Percentiles rank a stretch among this genome's conserved stretches.
Evolutionary conservation across 2,113 vertebrate species (phyloP).

Genomic region (Phodopus roborovskii): DNA sequence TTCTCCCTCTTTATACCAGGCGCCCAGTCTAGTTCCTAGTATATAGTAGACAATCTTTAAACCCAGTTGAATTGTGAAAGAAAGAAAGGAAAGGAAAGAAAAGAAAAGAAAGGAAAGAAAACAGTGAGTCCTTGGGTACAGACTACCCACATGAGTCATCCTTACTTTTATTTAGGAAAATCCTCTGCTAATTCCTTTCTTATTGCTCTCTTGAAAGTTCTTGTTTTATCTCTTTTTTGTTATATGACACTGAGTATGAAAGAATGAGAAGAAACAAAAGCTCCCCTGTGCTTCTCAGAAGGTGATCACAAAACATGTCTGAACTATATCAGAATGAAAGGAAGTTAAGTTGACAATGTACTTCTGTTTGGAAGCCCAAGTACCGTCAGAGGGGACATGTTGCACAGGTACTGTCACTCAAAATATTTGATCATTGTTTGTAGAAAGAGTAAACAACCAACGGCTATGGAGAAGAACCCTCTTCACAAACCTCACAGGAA

Average conservation of each 20-base stretch:
- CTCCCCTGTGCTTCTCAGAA: background rate
- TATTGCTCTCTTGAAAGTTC: background rate
- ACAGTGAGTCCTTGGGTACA: background rate
- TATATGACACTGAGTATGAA: background rate
- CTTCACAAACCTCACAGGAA: background rate
- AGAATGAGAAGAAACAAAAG: background rate
- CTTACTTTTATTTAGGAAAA: background rate
- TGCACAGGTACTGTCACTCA: background rate
- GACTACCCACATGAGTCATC: background rate
- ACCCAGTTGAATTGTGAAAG: background rate
- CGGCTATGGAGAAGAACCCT: background rate
- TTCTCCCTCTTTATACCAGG: background rate
- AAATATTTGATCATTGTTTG: background rate
- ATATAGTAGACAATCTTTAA: background rate
- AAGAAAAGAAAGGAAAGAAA: too few species aligned
- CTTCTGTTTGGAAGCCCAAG: background rate
- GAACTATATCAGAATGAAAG: conserved; percentile 2
- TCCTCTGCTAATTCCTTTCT: background rate
- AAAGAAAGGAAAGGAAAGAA: too few species aligned
- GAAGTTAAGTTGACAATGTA: background rate
- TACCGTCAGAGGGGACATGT: background rate
- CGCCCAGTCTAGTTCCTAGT: background rate
- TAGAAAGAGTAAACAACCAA: background rate
- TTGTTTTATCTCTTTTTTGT: background rate
- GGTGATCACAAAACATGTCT: conserved; percentile 18